These are phyloP conservation scores for Lycia hirtaria DNA, from an alignment of 2,888 invertebrate species.

Conservation along the genomic window DNA sequence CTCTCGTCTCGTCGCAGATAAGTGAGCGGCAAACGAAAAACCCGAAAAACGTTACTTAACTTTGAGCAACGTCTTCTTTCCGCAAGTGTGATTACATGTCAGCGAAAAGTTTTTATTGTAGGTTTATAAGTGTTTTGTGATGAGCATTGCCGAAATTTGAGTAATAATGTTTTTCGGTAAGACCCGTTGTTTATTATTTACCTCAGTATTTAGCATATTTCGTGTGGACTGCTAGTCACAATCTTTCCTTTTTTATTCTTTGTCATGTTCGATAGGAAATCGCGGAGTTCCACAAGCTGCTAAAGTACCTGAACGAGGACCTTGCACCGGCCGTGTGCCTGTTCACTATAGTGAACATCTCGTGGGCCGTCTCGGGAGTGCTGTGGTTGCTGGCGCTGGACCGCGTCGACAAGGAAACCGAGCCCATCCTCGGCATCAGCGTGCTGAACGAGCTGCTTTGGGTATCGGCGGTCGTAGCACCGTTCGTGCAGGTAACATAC, in stretches of 20 bases:
- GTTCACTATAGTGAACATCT: conserved; percentile 90
- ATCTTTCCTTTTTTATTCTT: neutral
- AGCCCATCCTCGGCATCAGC: conserved; percentile 86
- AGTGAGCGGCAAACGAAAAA: too few relatives aligned
- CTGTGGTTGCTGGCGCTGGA: conserved; percentile 88
- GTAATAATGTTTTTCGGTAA: too few relatives aligned
- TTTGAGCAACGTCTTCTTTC: too few relatives aligned
- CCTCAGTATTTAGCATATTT: too few relatives aligned
- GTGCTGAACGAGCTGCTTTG: conserved; percentile 87
- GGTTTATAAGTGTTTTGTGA: too few relatives aligned
- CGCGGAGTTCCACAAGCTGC: conserved; percentile 90
- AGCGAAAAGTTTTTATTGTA: too few relatives aligned
- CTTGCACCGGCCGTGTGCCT: conserved; percentile 91
- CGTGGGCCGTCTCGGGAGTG: conserved; percentile 89
- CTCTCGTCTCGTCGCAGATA: too few relatives aligned
- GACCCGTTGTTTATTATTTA: too few relatives aligned
- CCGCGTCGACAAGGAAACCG: conserved; percentile 84
- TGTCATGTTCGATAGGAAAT: conserved; percentile 86
- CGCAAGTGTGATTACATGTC: too few relatives aligned
- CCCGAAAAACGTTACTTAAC: too few relatives aligned
- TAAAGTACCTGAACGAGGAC: conserved; percentile 91
- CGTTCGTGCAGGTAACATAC: conserved; percentile 88
- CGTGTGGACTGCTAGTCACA: too few relatives aligned
- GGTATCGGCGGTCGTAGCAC: conserved; percentile 87
- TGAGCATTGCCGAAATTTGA: too few relatives aligned